Conservation (phyloP, 1,140 invertebrate species). For the Drosophila nannoptera region DNA sequence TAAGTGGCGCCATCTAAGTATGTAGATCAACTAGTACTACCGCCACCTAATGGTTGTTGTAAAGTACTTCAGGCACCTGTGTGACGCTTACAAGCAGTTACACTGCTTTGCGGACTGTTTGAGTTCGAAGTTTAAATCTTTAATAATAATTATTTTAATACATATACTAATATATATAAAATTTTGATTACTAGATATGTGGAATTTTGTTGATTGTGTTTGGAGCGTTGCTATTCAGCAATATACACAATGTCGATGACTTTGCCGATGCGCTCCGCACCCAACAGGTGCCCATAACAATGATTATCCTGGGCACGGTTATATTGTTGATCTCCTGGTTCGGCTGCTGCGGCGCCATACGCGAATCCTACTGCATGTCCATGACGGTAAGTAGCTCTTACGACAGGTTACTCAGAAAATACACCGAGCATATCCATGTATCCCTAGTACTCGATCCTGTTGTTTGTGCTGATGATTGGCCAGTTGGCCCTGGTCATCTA, state of each 20-base stretch:
- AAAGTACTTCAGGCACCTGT: not conserved
- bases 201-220: conserved; percentile 83
- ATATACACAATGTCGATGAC: conserved; percentile 80
- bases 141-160: not conserved
- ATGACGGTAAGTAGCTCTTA: conserved; percentile 83
- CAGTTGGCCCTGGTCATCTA: conserved; percentile 83
- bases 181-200: conserved; percentile 80
- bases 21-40: not conserved
- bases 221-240: conserved; percentile 81
- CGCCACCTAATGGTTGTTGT: not conserved
- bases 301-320: conserved; percentile 86
- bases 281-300: conserved; percentile 81
- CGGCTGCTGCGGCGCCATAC: conserved; percentile 91
- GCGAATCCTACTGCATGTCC: conserved; percentile 90
- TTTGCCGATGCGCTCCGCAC: conserved; percentile 80
- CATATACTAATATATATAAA: too few species aligned
- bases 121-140: not conserved
- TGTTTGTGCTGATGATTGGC: conserved; percentile 83
- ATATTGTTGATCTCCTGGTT: conserved; percentile 90
- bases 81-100: not conserved
- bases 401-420: too few species aligned
- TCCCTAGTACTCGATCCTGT: conserved; percentile 83
- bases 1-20: not conserved
- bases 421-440: not conserved
- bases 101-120: not conserved